A percentile compares a stretch with the other conserved stretches of the same genome.
Conservation (phyloP, 2,113 vertebrate species). For the Parus major region DNA sequence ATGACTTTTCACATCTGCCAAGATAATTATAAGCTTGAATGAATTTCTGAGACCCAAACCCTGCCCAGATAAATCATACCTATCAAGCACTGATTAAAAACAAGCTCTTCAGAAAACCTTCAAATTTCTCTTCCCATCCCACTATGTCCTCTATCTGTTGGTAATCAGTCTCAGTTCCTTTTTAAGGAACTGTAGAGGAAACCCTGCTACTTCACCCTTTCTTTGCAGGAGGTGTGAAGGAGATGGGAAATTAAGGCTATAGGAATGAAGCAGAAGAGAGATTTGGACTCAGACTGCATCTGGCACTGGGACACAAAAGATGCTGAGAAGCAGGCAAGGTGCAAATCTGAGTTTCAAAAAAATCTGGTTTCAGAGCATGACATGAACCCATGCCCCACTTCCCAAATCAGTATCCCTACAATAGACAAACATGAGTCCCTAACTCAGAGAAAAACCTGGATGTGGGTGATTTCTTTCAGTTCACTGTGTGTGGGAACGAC, state of each 20-base stretch:
- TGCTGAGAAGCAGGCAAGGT: background rate
- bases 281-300: background rate
- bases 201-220: background rate
- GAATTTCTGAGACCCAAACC: conserved; percentile 4
- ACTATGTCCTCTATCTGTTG: background rate
- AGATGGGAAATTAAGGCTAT: background rate
- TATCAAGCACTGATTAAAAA: conserved; percentile 9
- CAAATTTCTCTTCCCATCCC: background rate
- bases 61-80: conserved; percentile 5
- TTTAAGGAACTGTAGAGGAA: background rate
- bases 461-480: background rate
- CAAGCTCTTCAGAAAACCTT: background rate
- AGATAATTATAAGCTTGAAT: conserved; percentile 36
- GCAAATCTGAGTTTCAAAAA: background rate
- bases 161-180: background rate
- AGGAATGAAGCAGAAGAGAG: background rate
- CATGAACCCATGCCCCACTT: rapidly evolving
- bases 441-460: background rate
- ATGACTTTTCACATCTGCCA: background rate
- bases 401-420: background rate
- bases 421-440: background rate
- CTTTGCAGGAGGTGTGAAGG: background rate
- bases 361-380: rapidly evolving
- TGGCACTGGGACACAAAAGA: background rate
- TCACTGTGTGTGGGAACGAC: background rate